Base-by-base conservation (phyloP, 2,797 vertebrate genomes). In the Sciaenops ocellatus region DNA sequence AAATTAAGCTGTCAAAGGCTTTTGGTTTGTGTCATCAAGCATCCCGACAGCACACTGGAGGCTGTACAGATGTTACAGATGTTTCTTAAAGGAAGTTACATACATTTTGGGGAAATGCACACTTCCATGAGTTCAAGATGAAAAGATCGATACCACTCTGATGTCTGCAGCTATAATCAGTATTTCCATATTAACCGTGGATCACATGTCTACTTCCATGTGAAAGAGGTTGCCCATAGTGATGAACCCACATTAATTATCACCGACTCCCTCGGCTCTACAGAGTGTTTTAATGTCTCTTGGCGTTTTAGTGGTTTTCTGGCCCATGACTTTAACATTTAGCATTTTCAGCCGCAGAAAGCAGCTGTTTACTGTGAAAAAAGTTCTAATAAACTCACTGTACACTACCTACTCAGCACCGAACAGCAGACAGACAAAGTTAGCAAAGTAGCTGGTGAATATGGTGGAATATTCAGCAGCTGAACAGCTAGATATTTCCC, bases 1-100 rank as follows among this genome's bases (percentile, higher is more conserved):
- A 61, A 47, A 83, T 64, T 5, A 46, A 47, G 57, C 46, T 62
- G 62, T 78, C 47, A 42, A 13, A n/a, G 50, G 54, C 22, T 50
- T 78, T 70, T 66, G 52, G 47, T 48, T 59, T 51, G 63, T 69
- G 71, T 65, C 63, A 15, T 63, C 28, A 51, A 30, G 18, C 51
- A 10, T 34, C 44, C 16, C 1, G 20, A 54, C 61, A 22, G 28
- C 61, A 57, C 4, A 11, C 56, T 54, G 52, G 50, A 60, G n/a
- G 41, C 55, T 52, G 3, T 50, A 6, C 41, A 24, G 47, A 52
- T 59, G 41, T 41, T 38, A n/a, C 22, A 48, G 42, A 67, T 50
- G n/a, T 50, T 2, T 64, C n/a, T 0, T 12, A 50, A 34, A 64
- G 41, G 5, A 17, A 15, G 22, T 48, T 65, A 34, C 8, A 42